Evolutionary conservation across 2,888 invertebrate genomes (phyloP).

Genomic region (Erannis defoliaria): DNA sequence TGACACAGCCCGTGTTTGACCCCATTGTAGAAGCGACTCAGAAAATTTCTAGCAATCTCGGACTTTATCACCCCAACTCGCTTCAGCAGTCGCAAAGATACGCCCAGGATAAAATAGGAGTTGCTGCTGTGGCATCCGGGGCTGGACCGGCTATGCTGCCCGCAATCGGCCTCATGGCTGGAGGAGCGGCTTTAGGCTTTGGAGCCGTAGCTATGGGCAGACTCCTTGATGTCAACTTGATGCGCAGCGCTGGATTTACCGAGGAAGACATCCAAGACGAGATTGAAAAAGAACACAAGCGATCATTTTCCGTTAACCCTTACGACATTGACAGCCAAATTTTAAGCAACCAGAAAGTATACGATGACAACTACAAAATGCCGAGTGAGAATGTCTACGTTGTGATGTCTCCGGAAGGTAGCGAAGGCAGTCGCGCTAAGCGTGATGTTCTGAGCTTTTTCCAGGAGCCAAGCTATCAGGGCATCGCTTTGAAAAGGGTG

Average conservation of each 20-base stretch:
- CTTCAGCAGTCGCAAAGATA: constrained; percentile 79
- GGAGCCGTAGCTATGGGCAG: constrained; percentile 93
- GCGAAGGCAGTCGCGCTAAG: constrained; percentile 66
- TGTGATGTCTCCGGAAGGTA: constrained; percentile 79
- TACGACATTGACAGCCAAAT: constrained; percentile 79
- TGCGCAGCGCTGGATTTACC: constrained; percentile 82
- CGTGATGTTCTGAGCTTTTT: constrained; percentile 65
- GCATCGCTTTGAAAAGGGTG: constrained; percentile 58
- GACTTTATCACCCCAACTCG: constrained; percentile 84
- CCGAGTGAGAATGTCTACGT: constrained; percentile 84
- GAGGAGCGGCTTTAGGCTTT: constrained; percentile 93
- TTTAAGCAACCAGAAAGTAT: constrained; percentile 74
- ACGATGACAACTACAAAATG: constrained; percentile 84
- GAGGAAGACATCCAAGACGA: constrained; percentile 74
- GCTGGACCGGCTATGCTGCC: constrained; percentile 89
- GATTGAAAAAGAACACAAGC: constrained; percentile 85
- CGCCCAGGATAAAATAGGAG: constrained; percentile 89
- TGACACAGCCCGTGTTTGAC: constrained; percentile 89
- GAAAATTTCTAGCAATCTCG: constrained; percentile 92
- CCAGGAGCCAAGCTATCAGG: constrained; percentile 61
- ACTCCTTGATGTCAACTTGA: constrained; percentile 88
- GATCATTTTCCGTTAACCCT: constrained; percentile 75
- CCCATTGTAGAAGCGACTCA: constrained; percentile 93
- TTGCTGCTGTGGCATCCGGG: constrained; percentile 83
- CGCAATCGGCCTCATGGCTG: constrained; percentile 92